These are phyloP conservation scores for Caenorhabditis drosophilae DNA, from an alignment of 2,888 invertebrate species.

Conservation along the genomic window DNA sequence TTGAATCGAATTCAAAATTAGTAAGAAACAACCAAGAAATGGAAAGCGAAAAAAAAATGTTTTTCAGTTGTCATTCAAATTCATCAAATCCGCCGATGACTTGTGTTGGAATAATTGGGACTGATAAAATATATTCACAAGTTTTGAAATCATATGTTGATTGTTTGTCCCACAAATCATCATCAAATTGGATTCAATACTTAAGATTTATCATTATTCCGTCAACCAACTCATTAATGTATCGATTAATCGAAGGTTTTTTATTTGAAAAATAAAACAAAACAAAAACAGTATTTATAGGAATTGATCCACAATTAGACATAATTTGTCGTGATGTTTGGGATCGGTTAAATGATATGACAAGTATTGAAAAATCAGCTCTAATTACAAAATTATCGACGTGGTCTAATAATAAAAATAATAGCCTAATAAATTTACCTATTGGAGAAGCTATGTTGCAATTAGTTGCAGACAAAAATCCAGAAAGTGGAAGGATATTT, in stretches of 20 bases:
- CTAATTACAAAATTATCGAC: conserved; percentile 27
- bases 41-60: conserved; percentile 4
- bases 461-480: conserved; percentile 28
- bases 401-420: conserved; percentile 26
- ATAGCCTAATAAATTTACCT: conserved; percentile 52
- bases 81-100: conserved; percentile 60
- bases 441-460: conserved; percentile 69
- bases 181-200: conserved; percentile 64
- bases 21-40: conserved; percentile 39
- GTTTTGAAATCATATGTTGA: conserved; percentile 65
- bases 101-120: conserved; percentile 62
- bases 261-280: background rate
- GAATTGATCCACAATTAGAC: conserved; percentile 43
- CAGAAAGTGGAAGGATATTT: conserved; percentile 55
- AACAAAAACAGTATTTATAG: conserved; percentile 18
- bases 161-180: conserved; percentile 63
- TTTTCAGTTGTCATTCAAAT: conserved; percentile 67
- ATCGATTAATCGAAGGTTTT: conserved; percentile 44
- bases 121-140: conserved; percentile 61
- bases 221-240: conserved; percentile 55
- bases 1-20: conserved; percentile 65
- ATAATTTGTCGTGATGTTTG: conserved; percentile 50
- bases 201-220: conserved; percentile 63
- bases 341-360: conserved; percentile 50
- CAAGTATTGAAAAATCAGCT: conserved; percentile 19